Conservation (phyloP, 2,797 vertebrate genomes). For the Fringilla coelebs region DNA sequence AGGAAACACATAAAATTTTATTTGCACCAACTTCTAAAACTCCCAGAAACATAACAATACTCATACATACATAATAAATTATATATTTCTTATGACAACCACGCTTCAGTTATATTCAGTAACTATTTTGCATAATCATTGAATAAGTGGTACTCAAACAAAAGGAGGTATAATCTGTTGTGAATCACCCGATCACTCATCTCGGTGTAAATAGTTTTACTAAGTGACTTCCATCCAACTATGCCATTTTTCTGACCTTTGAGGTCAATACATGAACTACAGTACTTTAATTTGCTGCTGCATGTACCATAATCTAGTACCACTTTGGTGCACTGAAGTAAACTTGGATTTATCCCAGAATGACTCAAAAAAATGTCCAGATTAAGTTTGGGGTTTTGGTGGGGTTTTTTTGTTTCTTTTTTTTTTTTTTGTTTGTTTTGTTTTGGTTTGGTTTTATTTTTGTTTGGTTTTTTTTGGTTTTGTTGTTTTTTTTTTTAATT, state of each 20-base stretch:
- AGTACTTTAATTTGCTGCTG: background rate
- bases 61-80: background rate
- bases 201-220: background rate
- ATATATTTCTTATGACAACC: accelerated
- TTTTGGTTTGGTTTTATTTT: too few relatives aligned
- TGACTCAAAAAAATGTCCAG: background rate
- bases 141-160: background rate
- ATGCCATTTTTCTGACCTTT: background rate
- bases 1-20: background rate
- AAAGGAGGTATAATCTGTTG: background rate
- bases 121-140: background rate
- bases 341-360: background rate
- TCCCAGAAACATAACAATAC: background rate
- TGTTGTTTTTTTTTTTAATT: background rate
- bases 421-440: too few relatives aligned
- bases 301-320: background rate
- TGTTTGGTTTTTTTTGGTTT: too few relatives aligned
- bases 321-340: background rate
- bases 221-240: background rate
- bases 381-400: too few relatives aligned
- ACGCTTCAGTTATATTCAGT: background rate
- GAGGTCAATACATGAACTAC: background rate
- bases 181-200: background rate
- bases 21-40: background rate
- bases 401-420: too few relatives aligned